Evolutionary conservation across 2,113 vertebrate genomes (phyloP).

Genomic region (Epinephelus cyanopodus): DNA sequence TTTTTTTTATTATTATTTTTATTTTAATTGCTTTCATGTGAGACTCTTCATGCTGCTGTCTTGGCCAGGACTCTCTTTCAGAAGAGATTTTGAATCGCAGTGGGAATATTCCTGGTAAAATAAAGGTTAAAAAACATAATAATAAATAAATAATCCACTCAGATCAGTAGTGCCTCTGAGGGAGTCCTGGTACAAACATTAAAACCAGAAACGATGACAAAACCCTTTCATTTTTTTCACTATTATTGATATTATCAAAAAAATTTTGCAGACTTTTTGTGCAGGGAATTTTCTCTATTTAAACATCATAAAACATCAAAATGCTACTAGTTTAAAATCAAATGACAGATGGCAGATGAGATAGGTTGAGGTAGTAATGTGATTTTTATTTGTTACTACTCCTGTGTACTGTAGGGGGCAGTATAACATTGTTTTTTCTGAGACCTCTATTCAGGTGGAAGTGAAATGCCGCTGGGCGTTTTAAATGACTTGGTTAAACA

Average conservation of each 20-base stretch:
- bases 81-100: too few species aligned
- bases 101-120: too few species aligned
- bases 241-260: too few species aligned
- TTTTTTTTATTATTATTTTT: too few species aligned
- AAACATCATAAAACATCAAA: background rate
- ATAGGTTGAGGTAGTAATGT: background rate
- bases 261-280: too few species aligned
- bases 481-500: background rate
- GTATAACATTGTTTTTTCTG: constrained; percentile 2
- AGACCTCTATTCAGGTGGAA: background rate
- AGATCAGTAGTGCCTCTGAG: too few species aligned
- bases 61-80: too few species aligned
- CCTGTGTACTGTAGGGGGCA: constrained; percentile 55
- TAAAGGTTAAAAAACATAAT: too few species aligned
- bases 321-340: background rate
- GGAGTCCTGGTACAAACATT: background rate
- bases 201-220: background rate
- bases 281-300: too few species aligned
- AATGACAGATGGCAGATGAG: background rate
- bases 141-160: too few species aligned
- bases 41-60: too few species aligned
- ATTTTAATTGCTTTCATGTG: too few species aligned
- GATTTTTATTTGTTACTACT: background rate
- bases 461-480: background rate
- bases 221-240: background rate